Base-by-base conservation (phyloP, 37 sponge, comb jelly and placozoan genomes). In the Oopsacas minuta region DNA sequence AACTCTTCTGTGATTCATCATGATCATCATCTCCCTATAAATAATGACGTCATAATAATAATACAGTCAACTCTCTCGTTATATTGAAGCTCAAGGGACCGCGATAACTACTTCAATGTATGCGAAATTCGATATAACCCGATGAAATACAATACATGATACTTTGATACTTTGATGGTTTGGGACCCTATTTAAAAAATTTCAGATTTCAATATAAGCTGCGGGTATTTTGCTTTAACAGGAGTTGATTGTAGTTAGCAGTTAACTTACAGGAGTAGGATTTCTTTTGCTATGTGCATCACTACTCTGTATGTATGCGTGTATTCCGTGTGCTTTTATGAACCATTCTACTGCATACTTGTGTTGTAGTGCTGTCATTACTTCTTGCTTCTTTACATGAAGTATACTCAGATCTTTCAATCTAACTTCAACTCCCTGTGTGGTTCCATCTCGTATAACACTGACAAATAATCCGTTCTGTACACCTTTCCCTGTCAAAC, bases 1-100 rank as follows among this genome's bases (percentile, higher is more conserved):
- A 61, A n/a, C 75, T 61, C 75, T 61, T 61, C 75, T 61, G 75
- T 3, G 75, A 61, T 34, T 61, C 75, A 34, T 61, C 75, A 34
- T 61, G 75, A 3, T 61, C 75, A 61, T 61, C 75, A 12, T 61
- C 75, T 61, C 75, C 75, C 75, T 61, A n/a, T 46, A 46, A 12
- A 61, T 5, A 20, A 42, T 42, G 12, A 42, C 49, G 49, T 42
- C 49, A 42, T 42, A 42, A 42, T 15, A 42, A 15, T n/a, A n/a
- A n/a, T n/a, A n/a, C n/a, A n/a, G n/a, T n/a, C n/a, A n/a, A n/a
- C n/a, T n/a, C n/a, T n/a, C n/a, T n/a, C n/a, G n/a, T n/a, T n/a
- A n/a, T n/a, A n/a, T n/a, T n/a, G n/a, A n/a, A n/a, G n/a, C n/a
- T n/a, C n/a, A n/a, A n/a, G n/a, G n/a, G n/a, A n/a, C n/a, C n/a